A percentile compares a stretch with the other conserved stretches of the same genome.
phyloP scores from a whole-genome alignment of 1,140 invertebrate species.

The Drosophila suzukii region DNA sequence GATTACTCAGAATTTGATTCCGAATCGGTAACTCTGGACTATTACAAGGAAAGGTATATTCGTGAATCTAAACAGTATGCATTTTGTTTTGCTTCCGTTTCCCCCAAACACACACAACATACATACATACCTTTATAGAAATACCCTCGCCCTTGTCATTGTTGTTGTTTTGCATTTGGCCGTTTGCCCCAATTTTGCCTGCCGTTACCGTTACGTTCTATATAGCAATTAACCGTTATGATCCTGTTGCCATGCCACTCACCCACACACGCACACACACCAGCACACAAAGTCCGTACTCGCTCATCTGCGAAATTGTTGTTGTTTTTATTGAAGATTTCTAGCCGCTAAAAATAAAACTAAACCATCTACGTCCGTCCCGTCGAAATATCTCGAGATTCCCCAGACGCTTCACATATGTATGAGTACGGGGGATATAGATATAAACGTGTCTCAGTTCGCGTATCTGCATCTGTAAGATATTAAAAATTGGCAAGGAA shows the following conservation, averaged over 20 bases:
- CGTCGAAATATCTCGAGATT: slow-evolving; percentile 29
- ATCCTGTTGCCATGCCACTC: slow-evolving; percentile 74
- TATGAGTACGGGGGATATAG: neutral
- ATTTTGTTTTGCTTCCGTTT: slow-evolving; percentile 74
- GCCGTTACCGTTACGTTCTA: slow-evolving; percentile 35
- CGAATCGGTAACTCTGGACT: slow-evolving; percentile 85
- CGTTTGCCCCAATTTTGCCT: slow-evolving; percentile 65
- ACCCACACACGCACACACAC: slow-evolving; percentile 23
- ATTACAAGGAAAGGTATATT: slow-evolving; percentile 85
- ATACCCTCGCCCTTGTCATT: slow-evolving; percentile 27
- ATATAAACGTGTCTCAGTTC: neutral
- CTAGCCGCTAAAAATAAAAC: slow-evolving; percentile 49
- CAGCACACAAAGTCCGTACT: slow-evolving; percentile 18
- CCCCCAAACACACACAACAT: slow-evolving; percentile 10
- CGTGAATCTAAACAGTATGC: slow-evolving; percentile 18
- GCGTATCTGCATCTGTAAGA: slow-evolving; percentile 26
- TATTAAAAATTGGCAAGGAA: slow-evolving; percentile 24
- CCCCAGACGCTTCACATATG: slow-evolving; percentile 1
- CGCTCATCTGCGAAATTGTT: slow-evolving; percentile 15
- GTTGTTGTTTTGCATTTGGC: slow-evolving; percentile 60
- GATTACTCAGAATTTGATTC: slow-evolving; percentile 87
- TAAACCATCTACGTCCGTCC: slow-evolving; percentile 37
- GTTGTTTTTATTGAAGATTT: slow-evolving; percentile 6
- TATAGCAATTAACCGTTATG: slow-evolving; percentile 46
- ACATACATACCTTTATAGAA: neutral